phyloP scores from a whole-genome alignment of 2,797 vertebrate species.

The Brachymystax lenok region DNA sequence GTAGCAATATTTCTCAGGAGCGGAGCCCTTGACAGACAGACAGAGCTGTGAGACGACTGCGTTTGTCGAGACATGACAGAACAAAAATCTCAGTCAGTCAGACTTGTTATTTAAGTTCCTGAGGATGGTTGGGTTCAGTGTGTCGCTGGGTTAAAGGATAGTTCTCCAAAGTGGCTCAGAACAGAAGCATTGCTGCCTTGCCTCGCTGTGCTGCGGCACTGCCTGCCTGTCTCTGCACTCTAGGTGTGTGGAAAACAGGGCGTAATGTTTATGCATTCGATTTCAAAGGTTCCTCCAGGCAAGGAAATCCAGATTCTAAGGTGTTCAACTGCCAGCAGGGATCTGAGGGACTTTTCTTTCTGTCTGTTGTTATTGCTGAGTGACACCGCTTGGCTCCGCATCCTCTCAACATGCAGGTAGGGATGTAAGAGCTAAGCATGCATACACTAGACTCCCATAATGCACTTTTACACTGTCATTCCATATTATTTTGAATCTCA shows the following conservation, averaged over 20 bases:
- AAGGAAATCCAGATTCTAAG: slow-evolving; percentile 73
- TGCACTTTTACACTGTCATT: neutral
- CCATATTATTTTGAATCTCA: neutral
- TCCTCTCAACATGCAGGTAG: slow-evolving; percentile 53
- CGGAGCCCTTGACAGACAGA: neutral
- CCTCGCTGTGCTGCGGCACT: slow-evolving; percentile 20
- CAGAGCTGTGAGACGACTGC: neutral
- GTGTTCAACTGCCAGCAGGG: slow-evolving; percentile 67
- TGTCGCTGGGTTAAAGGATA: slow-evolving; percentile 59
- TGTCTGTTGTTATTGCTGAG: slow-evolving; percentile 41
- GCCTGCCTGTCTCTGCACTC: slow-evolving; percentile 41
- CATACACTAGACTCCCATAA: slow-evolving; percentile 15
- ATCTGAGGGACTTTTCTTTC: slow-evolving; percentile 63
- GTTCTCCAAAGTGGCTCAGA: slow-evolving; percentile 70
- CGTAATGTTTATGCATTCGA: slow-evolving; percentile 77
- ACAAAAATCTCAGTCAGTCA: slow-evolving; percentile 68
- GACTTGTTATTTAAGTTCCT: slow-evolving; percentile 61
- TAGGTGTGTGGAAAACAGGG: slow-evolving; percentile 9
- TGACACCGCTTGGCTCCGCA: slow-evolving; percentile 63
- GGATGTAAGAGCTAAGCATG: slow-evolving; percentile 57
- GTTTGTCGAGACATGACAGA: slow-evolving; percentile 73
- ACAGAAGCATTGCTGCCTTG: slow-evolving; percentile 34
- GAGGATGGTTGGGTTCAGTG: slow-evolving; percentile 46
- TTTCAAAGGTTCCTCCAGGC: slow-evolving; percentile 71
- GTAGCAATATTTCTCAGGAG: no score